Evolutionary conservation across 2,113 vertebrate species (phyloP).

Genomic region (Oplegnathus fasciatus): DNA sequence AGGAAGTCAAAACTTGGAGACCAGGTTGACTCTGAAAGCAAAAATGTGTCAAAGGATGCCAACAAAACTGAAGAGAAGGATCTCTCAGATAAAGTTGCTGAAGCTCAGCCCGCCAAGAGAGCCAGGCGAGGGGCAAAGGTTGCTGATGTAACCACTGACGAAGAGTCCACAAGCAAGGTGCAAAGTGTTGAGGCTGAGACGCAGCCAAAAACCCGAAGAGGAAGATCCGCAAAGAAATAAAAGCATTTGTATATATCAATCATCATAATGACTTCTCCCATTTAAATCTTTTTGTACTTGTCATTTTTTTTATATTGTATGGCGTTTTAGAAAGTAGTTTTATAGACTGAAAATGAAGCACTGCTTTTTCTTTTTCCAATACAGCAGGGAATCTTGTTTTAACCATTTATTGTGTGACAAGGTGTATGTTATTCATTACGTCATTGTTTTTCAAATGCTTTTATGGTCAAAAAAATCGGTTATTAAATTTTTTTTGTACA

Average conservation of each 20-base stretch:
- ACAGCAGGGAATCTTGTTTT: slow-evolving; percentile 61
- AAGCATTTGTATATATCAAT: slow-evolving; percentile 29
- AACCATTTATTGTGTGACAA: slow-evolving; percentile 8
- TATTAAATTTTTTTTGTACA: slow-evolving; percentile 58
- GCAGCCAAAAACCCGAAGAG: slow-evolving; percentile 66
- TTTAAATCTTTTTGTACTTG: slow-evolving; percentile 9
- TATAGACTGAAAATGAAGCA: slow-evolving; percentile 49
- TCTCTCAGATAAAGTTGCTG: slow-evolving; percentile 66
- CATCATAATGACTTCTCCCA: background rate
- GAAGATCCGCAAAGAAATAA: slow-evolving; percentile 75
- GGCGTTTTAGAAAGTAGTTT: slow-evolving; percentile 42
- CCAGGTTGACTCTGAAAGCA: slow-evolving; percentile 6
- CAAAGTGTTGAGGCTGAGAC: slow-evolving; percentile 49
- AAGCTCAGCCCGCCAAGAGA: slow-evolving; percentile 62
- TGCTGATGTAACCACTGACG: background rate
- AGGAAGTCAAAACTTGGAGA: slow-evolving; percentile 53
- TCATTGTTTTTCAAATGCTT: slow-evolving; percentile 25
- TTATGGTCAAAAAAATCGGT: slow-evolving; percentile 36
- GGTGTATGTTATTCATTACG: slow-evolving; percentile 36
- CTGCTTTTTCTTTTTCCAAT: slow-evolving; percentile 20
- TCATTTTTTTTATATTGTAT: background rate
- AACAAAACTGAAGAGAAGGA: slow-evolving; percentile 72
- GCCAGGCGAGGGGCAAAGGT: slow-evolving; percentile 59
- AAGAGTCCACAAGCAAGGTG: background rate
- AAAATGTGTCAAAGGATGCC: slow-evolving; percentile 20